These are phyloP conservation scores for Apoda limacodes DNA, from an alignment of 2,888 invertebrate species.

Conservation along the genomic window DNA sequence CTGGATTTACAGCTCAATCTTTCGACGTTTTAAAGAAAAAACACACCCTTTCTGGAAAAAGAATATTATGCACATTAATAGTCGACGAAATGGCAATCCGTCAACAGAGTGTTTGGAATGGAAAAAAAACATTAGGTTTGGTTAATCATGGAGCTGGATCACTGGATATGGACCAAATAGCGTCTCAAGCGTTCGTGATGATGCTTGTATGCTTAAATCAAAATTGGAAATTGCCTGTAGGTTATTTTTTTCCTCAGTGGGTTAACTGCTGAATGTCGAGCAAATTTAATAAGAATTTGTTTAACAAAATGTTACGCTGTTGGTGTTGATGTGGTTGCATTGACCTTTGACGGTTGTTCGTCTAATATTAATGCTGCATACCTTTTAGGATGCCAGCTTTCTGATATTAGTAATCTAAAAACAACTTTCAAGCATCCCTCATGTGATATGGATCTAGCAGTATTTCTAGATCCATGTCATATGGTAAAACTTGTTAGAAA, in stretches of 20 bases:
- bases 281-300: conserved; percentile 14
- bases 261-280: conserved; percentile 15
- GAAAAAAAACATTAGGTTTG: conserved; percentile 14
- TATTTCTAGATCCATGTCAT: conserved; percentile 11
- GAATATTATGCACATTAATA: conserved; percentile 6
- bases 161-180: conserved; percentile 9
- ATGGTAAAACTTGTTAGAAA: conserved; percentile 16
- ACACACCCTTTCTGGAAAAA: not conserved
- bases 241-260: conserved; percentile 15
- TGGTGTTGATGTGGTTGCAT: conserved; percentile 15
- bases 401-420: conserved; percentile 3
- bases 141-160: conserved; percentile 14
- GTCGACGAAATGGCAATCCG: conserved; percentile 16
- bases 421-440: conserved; percentile 8
- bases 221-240: conserved; percentile 14
- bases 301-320: conserved; percentile 13
- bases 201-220: conserved; percentile 15
- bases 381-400: conserved; percentile 8
- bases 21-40: conserved; percentile 17
- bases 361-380: conserved; percentile 5
- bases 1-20: conserved; percentile 20
- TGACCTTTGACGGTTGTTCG: conserved; percentile 5
- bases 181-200: conserved; percentile 16
- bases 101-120: conserved; percentile 14
- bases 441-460: conserved; percentile 2